phyloP scores from a whole-genome alignment of 2,797 vertebrate genomes.

The Cynodonichthys magdalenae region DNA sequence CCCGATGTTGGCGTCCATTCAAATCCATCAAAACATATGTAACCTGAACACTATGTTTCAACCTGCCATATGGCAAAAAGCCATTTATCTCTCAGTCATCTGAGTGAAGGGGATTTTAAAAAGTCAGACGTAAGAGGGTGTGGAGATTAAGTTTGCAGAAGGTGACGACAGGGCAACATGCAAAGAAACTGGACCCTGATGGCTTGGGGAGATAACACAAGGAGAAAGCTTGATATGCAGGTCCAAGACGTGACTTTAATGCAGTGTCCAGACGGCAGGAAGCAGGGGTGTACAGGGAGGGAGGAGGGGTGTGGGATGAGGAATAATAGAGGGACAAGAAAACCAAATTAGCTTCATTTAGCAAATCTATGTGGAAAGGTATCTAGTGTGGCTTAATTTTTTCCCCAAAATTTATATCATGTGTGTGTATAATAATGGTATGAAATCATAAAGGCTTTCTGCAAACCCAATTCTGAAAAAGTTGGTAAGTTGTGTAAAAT shows the following conservation, averaged over 20 bases:
- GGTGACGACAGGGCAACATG: slow-evolving; percentile 52
- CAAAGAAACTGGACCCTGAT: slow-evolving; percentile 62
- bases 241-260: slow-evolving; percentile 50
- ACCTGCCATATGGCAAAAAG: slow-evolving; percentile 45
- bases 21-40: slow-evolving; percentile 30
- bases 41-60: slow-evolving; percentile 51
- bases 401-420: no score
- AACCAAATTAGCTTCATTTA: slow-evolving; percentile 26
- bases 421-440: not conserved
- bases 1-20: not conserved
- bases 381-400: not conserved
- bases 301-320: slow-evolving; percentile 15
- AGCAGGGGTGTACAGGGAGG: slow-evolving; percentile 8
- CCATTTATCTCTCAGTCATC: slow-evolving; percentile 49
- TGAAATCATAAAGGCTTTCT: no score
- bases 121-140: slow-evolving; percentile 30
- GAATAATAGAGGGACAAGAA: slow-evolving; percentile 15
- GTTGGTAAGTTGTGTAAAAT: no score
- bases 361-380: slow-evolving; percentile 26
- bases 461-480: no score
- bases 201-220: slow-evolving; percentile 53
- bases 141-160: slow-evolving; percentile 54
- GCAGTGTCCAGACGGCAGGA: slow-evolving; percentile 61
- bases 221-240: slow-evolving; percentile 28
- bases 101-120: not conserved